phyloP scores from a whole-genome alignment of 1,140 invertebrate genomes.

The Dreissena polymorpha region DNA sequence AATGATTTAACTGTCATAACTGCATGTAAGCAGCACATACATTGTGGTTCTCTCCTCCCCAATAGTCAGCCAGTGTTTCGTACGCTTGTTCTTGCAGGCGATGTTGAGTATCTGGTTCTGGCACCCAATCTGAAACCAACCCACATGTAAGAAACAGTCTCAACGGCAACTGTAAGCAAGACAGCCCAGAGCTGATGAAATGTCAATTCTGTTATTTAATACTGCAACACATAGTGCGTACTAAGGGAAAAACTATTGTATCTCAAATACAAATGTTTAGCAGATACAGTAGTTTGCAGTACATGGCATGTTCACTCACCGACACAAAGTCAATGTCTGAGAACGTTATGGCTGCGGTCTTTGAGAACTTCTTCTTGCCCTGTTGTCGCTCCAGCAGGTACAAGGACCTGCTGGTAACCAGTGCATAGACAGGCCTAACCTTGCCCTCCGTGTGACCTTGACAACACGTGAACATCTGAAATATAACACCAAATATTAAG shows the following conservation, averaged over 20 bases:
- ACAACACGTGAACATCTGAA: conserved; percentile 73
- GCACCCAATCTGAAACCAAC: conserved; percentile 83
- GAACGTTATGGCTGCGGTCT: conserved; percentile 84
- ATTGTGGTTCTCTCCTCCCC: conserved; percentile 84
- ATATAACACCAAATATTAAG: too few species aligned
- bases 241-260: too few species aligned
- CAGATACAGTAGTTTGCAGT: too few species aligned
- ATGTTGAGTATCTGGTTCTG: conserved; percentile 87
- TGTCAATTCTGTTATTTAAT: too few species aligned
- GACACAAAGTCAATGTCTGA: conserved; percentile 89
- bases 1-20: too few species aligned
- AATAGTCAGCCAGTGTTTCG: conserved; percentile 84
- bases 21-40: conserved; percentile 77
- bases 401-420: conserved; percentile 68
- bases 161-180: neutral
- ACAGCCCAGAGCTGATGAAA: too few species aligned
- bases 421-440: conserved; percentile 60
- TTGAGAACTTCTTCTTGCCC: conserved; percentile 64
- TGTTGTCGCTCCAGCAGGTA: conserved; percentile 68
- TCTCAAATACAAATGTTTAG: too few species aligned
- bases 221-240: too few species aligned
- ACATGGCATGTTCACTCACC: conserved; percentile 82
- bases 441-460: conserved; percentile 74
- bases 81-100: conserved; percentile 85
- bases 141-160: neutral